Evolutionary conservation across 2,888 invertebrate genomes (phyloP), one percentile per base, ranked within the genome.

Genomic region (Melanchra persicariae): DNA sequence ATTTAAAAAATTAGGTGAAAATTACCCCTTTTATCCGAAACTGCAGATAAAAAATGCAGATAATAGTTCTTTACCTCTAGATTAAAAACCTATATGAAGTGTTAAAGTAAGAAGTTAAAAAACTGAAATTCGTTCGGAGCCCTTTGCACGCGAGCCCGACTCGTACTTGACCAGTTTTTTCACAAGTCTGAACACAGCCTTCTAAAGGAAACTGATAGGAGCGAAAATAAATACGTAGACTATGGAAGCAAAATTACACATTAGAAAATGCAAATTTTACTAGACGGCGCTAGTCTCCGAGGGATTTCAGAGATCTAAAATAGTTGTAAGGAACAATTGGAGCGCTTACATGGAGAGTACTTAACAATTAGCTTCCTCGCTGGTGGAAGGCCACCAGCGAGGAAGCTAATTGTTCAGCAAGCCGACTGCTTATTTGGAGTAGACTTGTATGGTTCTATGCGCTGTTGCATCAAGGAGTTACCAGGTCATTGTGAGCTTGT

Each of bases 201-300:
- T 12, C 43, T 45, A 19, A 52, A 77, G 30, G 15, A 37, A 55
- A 59, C 24, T 45, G 26, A 34, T n/a, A n/a, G n/a, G 34, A 30
- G 19, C 4, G 1, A 69, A 59, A 77, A 77, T 77, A 67, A 68
- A 67, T 19, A 59, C 24, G 68, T 43, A 10, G 37, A 76, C 9
- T 40, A 60, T 10, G 49, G 22, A 24, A 49, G 34, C 57, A 47
- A 78, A 62, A 78, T 58, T 71, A 62, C 24, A 72, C 49, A 64
- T 64, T 30, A 63, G 37, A 49, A 67, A 70, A 81, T 77, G 70
- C 37, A 43, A 70, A 79, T 67, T 61, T 70, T 45, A 70, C 30
- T 65, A 66, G 40, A 52, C 45, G n/a, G 40, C 17, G 10, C 65
- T 22, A 52, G 59, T 66, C 62, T 70, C 81, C 43, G 22, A 22